A percentile compares a stretch with the other conserved stretches of the same genome.
Conservation (phyloP, 2,797 vertebrate species). For the Muscicapa comitata region DNA sequence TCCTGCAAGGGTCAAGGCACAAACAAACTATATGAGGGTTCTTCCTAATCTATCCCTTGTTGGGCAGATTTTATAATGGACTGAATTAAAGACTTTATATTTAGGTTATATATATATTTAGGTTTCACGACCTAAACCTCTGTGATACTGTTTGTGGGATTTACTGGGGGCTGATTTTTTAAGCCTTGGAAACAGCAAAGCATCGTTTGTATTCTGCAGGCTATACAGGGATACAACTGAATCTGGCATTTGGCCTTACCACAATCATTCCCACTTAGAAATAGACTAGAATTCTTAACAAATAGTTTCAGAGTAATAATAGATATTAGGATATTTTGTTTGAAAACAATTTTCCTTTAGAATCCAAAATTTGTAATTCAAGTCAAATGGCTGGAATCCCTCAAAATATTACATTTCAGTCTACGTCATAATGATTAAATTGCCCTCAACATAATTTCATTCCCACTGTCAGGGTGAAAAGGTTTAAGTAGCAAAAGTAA, state of each 20-base stretch:
- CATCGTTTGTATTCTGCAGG: neutral
- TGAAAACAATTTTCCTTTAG: neutral
- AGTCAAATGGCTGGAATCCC: neutral
- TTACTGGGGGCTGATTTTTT: neutral
- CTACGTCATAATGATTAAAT: neutral
- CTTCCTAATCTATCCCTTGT: neutral
- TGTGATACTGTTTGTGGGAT: neutral
- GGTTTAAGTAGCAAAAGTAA: neutral
- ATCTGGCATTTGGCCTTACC: neutral
- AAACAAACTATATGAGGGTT: neutral
- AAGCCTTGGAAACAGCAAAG: neutral
- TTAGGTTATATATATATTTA: neutral
- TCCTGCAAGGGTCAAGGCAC: neutral
- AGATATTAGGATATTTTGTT: neutral
- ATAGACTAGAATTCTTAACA: neutral
- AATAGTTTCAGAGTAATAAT: rapidly evolving
- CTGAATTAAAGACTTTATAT: neutral
- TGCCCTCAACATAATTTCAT: neutral
- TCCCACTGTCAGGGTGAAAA: neutral
- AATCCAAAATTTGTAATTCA: neutral
- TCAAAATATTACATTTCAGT: neutral
- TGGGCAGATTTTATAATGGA: neutral
- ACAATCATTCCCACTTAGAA: neutral
- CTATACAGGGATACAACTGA: neutral
- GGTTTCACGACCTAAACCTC: neutral